These are phyloP conservation scores for Dryobates pubescens DNA, from an alignment of 2,797 vertebrate genomes.

Conservation along the genomic window DNA sequence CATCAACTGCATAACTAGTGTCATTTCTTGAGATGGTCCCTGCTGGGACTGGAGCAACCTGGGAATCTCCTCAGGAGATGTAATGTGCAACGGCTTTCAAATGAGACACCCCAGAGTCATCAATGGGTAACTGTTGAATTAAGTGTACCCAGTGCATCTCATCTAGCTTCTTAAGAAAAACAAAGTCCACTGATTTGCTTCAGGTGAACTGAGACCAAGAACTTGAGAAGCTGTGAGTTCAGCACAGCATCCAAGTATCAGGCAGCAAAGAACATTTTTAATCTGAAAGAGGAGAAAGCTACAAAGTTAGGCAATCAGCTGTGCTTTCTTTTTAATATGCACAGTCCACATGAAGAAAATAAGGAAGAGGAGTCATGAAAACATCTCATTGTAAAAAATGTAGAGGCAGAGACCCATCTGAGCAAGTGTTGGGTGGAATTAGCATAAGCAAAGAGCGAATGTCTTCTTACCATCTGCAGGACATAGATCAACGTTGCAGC, in stretches of 20 bases:
- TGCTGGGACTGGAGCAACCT: neutral
- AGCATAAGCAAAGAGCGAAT: neutral
- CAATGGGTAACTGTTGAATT: neutral
- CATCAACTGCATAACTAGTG: neutral
- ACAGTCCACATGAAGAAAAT: neutral
- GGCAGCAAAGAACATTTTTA: neutral
- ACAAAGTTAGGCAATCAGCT: neutral
- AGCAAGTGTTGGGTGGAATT: neutral
- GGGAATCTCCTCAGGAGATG: neutral
- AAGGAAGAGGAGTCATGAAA: neutral
- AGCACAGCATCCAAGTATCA: neutral
- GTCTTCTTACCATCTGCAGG: constrained; percentile 82
- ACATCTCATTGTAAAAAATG: neutral
- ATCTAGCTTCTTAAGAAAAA: neutral
- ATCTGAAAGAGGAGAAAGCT: neutral
- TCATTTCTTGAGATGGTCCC: neutral
- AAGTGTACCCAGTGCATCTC: neutral
- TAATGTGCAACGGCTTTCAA: neutral
- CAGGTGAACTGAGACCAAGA: neutral
- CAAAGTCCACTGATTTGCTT: neutral
- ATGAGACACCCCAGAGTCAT: too few species aligned
- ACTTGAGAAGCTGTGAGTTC: neutral
- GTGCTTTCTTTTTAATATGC: neutral
- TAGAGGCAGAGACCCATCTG: neutral
- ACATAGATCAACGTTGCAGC: constrained; percentile 84